Evolutionary conservation across 2,113 vertebrate species (phyloP).

Genomic region (Cyanocitta stelleri): DNA sequence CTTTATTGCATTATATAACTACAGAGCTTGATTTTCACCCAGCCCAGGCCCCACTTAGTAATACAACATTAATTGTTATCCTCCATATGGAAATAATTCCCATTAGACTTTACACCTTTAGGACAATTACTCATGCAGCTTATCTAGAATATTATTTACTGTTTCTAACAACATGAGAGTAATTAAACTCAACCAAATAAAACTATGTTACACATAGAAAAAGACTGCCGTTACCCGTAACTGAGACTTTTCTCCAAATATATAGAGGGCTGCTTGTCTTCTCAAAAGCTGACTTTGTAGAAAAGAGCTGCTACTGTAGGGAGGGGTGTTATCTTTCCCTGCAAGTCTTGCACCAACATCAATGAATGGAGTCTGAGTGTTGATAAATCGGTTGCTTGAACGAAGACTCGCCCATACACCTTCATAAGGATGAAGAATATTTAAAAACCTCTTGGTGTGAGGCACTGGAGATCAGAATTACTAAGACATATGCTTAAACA

Average conservation of each 20-base stretch:
- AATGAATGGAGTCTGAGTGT: constrained; percentile 73
- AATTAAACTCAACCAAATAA: background rate
- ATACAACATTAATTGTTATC: background rate
- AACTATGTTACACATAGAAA: background rate
- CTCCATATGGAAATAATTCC: background rate
- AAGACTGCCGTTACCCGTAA: constrained; percentile 80
- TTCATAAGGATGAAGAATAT: constrained; percentile 66
- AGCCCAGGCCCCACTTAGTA: too few relatives aligned
- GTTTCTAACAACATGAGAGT: background rate
- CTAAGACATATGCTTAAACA: background rate
- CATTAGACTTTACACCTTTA: background rate
- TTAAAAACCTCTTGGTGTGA: background rate
- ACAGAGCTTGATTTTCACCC: background rate
- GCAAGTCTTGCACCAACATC: constrained; percentile 86
- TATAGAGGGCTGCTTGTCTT: constrained; percentile 91
- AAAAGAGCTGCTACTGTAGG: constrained; percentile 79
- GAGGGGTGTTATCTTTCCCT: constrained; percentile 82
- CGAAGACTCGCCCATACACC: constrained; percentile 97
- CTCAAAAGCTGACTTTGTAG: constrained; percentile 90
- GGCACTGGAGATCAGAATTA: background rate
- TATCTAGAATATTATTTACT: background rate
- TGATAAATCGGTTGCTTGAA: constrained; percentile 88
- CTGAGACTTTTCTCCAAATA: constrained; percentile 97
- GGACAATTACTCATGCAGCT: background rate
- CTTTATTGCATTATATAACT: background rate